Base-by-base conservation (phyloP, 2,113 vertebrate genomes). In the Syngnathus floridae region DNA sequence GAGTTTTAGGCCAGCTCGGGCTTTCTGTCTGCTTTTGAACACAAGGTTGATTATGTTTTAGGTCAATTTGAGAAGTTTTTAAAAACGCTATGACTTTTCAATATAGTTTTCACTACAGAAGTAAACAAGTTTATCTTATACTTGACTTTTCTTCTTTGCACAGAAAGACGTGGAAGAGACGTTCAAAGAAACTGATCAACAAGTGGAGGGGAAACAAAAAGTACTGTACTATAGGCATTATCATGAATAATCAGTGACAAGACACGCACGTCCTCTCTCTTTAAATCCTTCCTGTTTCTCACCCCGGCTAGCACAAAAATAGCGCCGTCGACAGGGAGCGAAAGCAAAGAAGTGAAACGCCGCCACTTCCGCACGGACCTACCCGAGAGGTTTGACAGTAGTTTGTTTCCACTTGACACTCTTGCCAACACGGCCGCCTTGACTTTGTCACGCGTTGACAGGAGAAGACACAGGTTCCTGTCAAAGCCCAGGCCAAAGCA, bases 291-390 rank as follows among this genome's bases (percentile, higher is more conserved):
- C 65, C 59, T 75, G 38, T 74, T 56, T 75, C 36, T 74, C 10
- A 71, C 80, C 76, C 59, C 78, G 65, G 60, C 59, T 64, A 87
- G 86, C 76, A 73, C 64, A 80, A 79, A 45, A 64, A 70, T 55
- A 83, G 73, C 52, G 49, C 62, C 67, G 67, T 66, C 56, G 72
- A 75, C 38, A 55, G 1, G 26, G 82, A 88, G 59, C 66, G 59
- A 16, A 77, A 75, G 37, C 67, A 65, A 4, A 67, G 66, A 65
- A 67, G n/a, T 70, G 79, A 79, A 77, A 63, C 72, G 0, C 80
- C 81, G 3, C 3, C 3, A 2, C 62, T 86, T 37, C 77, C 79
- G 31, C 54, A 68, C 56, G 73, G 78, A 82, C 69, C 72, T 12
- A 41, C 68, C 10, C 43, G 78, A 35, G 81, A 90, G 88, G 86